Evolutionary conservation across 92 coral and sea anemone genomes (phyloP).

Genomic region (Bergia puertoricense): DNA sequence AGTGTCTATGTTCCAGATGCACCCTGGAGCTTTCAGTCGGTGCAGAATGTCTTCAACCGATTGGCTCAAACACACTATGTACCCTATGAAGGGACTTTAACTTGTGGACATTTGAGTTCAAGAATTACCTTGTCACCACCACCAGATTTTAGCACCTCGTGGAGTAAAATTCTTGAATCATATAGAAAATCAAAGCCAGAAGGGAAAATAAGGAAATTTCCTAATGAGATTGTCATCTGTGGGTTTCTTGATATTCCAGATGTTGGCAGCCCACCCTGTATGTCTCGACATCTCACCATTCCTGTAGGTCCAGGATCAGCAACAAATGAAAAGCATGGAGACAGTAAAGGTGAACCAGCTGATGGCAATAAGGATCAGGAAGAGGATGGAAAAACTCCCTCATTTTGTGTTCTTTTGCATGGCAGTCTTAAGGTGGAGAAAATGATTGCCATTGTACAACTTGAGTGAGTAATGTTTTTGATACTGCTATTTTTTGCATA

Average conservation of each 20-base stretch:
- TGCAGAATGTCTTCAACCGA: conserved; percentile 84
- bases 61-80: conserved; percentile 89
- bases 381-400: conserved; percentile 91
- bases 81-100: conserved; percentile 74
- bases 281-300: conserved; percentile 90
- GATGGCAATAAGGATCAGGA: conserved; percentile 66
- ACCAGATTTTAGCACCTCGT: conserved; percentile 75
- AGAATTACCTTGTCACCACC: conserved; percentile 87
- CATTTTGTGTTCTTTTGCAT: conserved; percentile 96
- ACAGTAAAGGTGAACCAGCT: conserved; percentile 42
- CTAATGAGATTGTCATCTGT: conserved; percentile 86
- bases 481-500: background rate
- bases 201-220: conserved; percentile 70
- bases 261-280: conserved; percentile 79
- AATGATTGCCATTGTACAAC: conserved; percentile 93
- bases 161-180: conserved; percentile 60
- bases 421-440: conserved; percentile 97
- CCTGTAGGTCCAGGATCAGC: conserved; percentile 53
- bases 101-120: conserved; percentile 92
- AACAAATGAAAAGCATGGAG: conserved; percentile 33
- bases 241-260: conserved; percentile 91
- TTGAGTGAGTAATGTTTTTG: conserved; percentile 78
- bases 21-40: conserved; percentile 77
- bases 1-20: conserved; percentile 91
- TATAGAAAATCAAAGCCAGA: conserved; percentile 61